Evolutionary conservation across 2,888 invertebrate genomes (phyloP).

Genomic region (Drosophila nr. perissopoda): DNA sequence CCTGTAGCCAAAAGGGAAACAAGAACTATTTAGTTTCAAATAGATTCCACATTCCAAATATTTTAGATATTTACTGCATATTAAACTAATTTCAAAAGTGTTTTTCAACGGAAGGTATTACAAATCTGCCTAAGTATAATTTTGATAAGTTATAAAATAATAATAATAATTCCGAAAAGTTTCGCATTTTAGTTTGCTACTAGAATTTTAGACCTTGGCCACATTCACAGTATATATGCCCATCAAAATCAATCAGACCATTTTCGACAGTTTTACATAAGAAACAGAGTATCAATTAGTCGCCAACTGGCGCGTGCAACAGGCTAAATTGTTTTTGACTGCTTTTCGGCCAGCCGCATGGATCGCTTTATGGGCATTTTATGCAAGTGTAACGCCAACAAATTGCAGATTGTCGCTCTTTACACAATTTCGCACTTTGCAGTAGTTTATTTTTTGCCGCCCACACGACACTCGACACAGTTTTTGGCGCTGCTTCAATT

Average conservation of each 20-base stretch:
- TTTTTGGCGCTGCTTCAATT: constrained; percentile 49
- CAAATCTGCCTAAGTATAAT: no score
- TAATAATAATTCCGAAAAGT: neutral
- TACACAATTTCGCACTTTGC: constrained; percentile 76
- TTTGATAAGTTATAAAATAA: no score
- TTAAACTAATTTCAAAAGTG: neutral
- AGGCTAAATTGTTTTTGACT: neutral
- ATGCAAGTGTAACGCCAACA: constrained; percentile 42
- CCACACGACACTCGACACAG: constrained; percentile 73
- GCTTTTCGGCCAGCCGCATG: neutral
- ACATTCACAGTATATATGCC: neutral
- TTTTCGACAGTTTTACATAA: neutral
- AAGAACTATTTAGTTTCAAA: neutral
- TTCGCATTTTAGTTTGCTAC: neutral
- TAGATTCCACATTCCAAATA: neutral
- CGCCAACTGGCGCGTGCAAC: neutral
- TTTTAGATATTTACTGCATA: neutral
- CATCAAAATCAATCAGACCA: neutral
- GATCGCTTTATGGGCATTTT: constrained; percentile 5
- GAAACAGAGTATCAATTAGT: neutral
- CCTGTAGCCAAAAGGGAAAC: neutral
- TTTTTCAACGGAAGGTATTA: neutral
- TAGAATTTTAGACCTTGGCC: neutral
- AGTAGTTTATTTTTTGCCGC: constrained; percentile 41
- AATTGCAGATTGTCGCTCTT: constrained; percentile 68